Base-by-base conservation (phyloP, 2,797 vertebrate genomes). In the Pipistrellus nathusii region DNA sequence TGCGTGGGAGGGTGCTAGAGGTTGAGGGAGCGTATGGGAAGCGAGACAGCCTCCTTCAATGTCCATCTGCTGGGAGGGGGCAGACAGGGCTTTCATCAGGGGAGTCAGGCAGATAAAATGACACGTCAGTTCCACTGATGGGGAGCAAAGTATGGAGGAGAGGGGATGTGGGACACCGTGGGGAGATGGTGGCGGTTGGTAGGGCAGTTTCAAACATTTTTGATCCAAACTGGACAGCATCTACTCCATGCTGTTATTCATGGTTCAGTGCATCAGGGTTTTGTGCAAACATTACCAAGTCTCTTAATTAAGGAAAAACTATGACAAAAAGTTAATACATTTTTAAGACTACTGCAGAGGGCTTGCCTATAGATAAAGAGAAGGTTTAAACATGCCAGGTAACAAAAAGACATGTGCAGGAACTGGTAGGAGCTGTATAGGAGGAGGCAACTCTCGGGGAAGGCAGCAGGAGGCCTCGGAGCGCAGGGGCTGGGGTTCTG, bases 331-430 rank as follows among this genome's bases (percentile, higher is more conserved):
- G 85, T 86, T 59, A 86, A 97, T 97, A 98, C 98, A 98, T 96
- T 97, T 98, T 96, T 98, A 97, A 97, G 97, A 97, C 96, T 97
- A 96, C 97, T 92, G 94, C 97, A 98, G 88, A 97, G 90, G 92
- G 97, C 84, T 98, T 97, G 98, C 96, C 98, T 98, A 97, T 62
- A 80, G 96, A 96, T 96, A 98, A 98, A 98, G 97, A 98, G 98
- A 98, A 97, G 95, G 97, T 98, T 98, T 97, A 97, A 98, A 98
- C 98, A 98, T 98, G 98, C 98, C 97, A 97, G 97, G 96, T 97
- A 97, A 98, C 98, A 98, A 97, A 98, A 97, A 98, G 97, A 97
- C 94, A 14, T 98, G 98, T 98, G 98, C 98, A 98, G 95, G 98
- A 96, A 91, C 97, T 89, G 95, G 90, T 95, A 94, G 95, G 92